Evolutionary conservation across 2,113 vertebrate genomes (phyloP), one percentile per base, ranked within the genome.

Genomic region (Phalacrocorax carbo): DNA sequence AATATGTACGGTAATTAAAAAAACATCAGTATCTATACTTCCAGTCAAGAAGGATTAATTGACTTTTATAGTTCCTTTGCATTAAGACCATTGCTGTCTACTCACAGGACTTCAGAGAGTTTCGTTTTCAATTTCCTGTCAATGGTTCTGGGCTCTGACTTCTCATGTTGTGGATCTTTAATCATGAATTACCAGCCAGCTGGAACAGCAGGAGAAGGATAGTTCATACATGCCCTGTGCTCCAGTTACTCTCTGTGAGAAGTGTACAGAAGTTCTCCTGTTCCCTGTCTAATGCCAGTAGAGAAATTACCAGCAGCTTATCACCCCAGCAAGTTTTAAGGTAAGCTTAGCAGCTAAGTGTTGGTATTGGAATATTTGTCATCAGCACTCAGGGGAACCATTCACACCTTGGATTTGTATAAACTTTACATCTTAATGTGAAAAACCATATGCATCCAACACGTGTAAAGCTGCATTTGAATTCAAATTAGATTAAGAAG

Each of bases 401-500:
- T 96, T 96, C 93, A 90, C 91, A 94, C 93, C 82, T 93, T 5
- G 3, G 91, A 73, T 95, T 96, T 95, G 70, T 95, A 82, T 94
- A 95, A 96, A 95, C 86, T 96, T 97, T 95, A 93, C 91, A 96
- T 93, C 94, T 94, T 97, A 95, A 96, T 94, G 91, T 87, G 91
- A 94, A 95, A 94, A 95, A 95, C 48, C 91, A 91, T 96, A 95
- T 91, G 93, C 87, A 95, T 86, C 95, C 71, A 93, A 90, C 89
- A 93, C 87, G 30, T 88, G 89, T 88, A 97, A 97, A 95, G 81
- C 94, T 77, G 70, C 84, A 90, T 95, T 97, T 94, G 94, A 95
- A 96, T 95, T 95, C 84, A 96, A 95, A 97, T 97, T 82, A 95
- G 91, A 97, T 95, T 95, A 96, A 93, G 91, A 93, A 94, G 83